phyloP scores from a whole-genome alignment of 1,140 invertebrate species.

The Ladona fulva region DNA sequence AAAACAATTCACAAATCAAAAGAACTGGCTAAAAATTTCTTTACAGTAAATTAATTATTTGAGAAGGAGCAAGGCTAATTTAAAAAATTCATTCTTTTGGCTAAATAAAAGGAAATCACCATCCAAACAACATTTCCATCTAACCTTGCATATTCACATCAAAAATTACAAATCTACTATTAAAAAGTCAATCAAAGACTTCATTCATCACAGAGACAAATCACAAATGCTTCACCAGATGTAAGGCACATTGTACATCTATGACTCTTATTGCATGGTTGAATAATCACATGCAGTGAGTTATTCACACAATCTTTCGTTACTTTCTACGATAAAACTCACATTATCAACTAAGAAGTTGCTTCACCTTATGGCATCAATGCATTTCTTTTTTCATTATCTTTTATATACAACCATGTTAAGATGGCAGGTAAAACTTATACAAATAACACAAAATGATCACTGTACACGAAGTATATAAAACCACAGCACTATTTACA shows the following conservation, averaged over 20 bases:
- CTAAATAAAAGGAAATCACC: too few species aligned
- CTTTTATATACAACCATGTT: not conserved
- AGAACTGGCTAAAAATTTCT: too few species aligned
- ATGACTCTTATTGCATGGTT: not conserved
- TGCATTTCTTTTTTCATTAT: not conserved
- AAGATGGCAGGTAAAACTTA: not conserved
- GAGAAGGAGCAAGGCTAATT: too few species aligned
- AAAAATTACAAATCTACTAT: too few species aligned
- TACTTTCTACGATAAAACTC: not conserved
- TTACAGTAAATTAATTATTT: too few species aligned
- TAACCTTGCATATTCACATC: too few species aligned
- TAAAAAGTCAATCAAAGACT: not conserved
- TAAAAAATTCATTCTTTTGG: too few species aligned
- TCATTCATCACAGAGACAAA: not conserved
- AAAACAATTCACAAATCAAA: too few species aligned
- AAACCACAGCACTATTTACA: not conserved
- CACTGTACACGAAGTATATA: not conserved
- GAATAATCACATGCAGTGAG: not conserved
- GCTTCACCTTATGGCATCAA: not conserved
- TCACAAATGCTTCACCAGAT: not conserved
- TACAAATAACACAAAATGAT: not conserved
- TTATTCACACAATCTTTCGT: not conserved
- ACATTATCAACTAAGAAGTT: too few species aligned
- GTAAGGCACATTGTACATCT: not conserved
- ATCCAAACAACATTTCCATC: too few species aligned